Base-by-base conservation (phyloP, 2,797 vertebrate species). In the Micromesistius poutassou region DNA sequence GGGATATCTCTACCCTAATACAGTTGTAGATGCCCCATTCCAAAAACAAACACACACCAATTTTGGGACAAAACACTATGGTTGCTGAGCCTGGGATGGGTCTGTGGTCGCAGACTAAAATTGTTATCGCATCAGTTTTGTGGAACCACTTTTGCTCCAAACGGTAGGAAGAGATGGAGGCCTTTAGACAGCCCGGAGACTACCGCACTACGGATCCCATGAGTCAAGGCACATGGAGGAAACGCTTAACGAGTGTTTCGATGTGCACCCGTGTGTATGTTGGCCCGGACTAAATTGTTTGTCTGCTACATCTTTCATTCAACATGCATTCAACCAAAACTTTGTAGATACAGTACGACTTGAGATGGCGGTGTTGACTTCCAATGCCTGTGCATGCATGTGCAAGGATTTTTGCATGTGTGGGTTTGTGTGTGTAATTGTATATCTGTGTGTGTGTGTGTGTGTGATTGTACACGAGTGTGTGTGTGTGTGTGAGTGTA, bases 381-480 rank as follows among this genome's bases (percentile, higher is more conserved):
- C 8, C 25, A 12, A 30, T 40, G 72, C 25, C 1, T 42, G 28
- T n/a, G 55, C n/a, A n/a, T 38, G 55, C 66, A 31, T 68, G 74
- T 66, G 35, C n/a, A 19, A n/a, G 22, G 5, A 19, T 25, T 62
- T n/a, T 12, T 16, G n/a, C 4, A 38, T 36, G 76, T 71, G 3
- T 22, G 36, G n/a, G 40, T 12, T 12, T 40, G 33, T 30, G 31
- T 62, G 28, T 31, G 71, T 19, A 66, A 33, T n/a, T 72, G 74
- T 74, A 78, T 84, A n/a, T 70, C 42, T 71, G 76, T 74, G 40
- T 50, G 28, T 30, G 73, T 46, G 73, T 30, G 36, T 46, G 73
- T 30, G 40, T 16, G n/a, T 19, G 12, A n/a, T 22, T 74, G 36
- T 13, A 10, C 22, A n/a, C 30, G n/a, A 4, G 36, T 14, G 36